Base-by-base conservation (phyloP, 2,888 invertebrate species). In the Anarsia innoxiella region DNA sequence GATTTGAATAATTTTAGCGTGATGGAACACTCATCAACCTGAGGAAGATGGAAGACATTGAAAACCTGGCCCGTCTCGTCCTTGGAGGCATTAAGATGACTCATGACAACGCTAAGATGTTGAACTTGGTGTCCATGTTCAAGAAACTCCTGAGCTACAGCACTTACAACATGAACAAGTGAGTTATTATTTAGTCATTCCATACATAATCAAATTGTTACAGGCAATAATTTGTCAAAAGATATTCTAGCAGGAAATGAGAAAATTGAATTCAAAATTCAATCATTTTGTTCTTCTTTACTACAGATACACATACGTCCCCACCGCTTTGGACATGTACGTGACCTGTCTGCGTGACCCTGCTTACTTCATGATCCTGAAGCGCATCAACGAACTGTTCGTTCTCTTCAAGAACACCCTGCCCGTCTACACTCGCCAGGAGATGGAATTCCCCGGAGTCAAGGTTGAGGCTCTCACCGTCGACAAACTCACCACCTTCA, bases 291-390 rank as follows among this genome's bases (percentile, higher is more conserved):
- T 23, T 13, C 11, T 4, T 16, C n/a, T 10, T 1, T 11, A 5
- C 27, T 41, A 2, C 52, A 83, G 84, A 45, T 72, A 80, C 60
- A 82, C 80, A 1, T 82, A 80, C 58, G 56, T 82, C 31, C 90
- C 91, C 8, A 87, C 89, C 27, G 87, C 88, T 9, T 66, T 91
- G 49, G 88, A 91, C 55, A 87, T 88, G 66, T 88, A 87, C 63
- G 77, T 86, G 39, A 90, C 91, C 1, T 87, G 89, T 53, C 67
- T 91, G 55, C 89, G 92, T 36, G 93, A 93, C 70, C 92, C 93
- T 9, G 86, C 90, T 38, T 91, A 89, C 87, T 93, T 90, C 82
- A 87, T 86, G 49, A 70, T 92, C 48, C 88, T 89, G 77, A 89
- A 90, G 66, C 88, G 88, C 45, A 69, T 91, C 58, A 59, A 82